Evolutionary conservation across 2,888 invertebrate genomes (phyloP), one percentile per base, ranked within the genome.

Genomic region (Drosophila setosimentum): DNA sequence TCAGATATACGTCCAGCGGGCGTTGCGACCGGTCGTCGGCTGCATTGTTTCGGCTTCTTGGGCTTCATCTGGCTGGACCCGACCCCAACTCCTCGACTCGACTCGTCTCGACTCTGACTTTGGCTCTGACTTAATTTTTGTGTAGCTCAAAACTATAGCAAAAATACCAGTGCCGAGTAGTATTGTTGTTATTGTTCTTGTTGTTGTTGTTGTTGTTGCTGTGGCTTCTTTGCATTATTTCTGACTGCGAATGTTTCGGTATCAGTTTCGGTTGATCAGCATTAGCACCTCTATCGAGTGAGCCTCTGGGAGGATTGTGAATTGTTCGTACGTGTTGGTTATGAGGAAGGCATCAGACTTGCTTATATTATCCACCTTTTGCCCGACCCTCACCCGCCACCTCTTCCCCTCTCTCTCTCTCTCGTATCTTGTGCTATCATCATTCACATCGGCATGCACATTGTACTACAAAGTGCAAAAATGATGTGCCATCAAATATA

Each of bases 1-100:
- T 86, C 85, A 83, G 85, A 86, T 86, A 90, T 90, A 90, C 89
- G 85, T 86, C 87, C 85, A 90, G 85, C 90, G 85, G 90, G 85
- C 84, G 89, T 88, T 89, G 59, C 87, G 76, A 87, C 78, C 88
- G 73, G 79, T 85, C 88, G 79, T 77, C 78, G 79, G 55, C 53
- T 83, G 88, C 84, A 85, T 85, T 85, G 84, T 88, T 83, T 77
- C 42, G 68, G 60, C 67, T 67, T 68, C 82, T 69, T 71, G 67
- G 54, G 45, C 48, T 54, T 49, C 68, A 49, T 76, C 29, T 48
- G 54, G 51, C 73, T 73, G 78, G 81, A 76, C 76, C 66, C 53
- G 16, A 71, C 76, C 63, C 63, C 58, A 50, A 60, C 57, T 32
- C 50, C 58, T 67, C 54, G 32, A 40, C 58, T 67, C 54, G 32